These are phyloP conservation scores for Taeniopygia guttata DNA, from an alignment of 2,797 vertebrate genomes.

Conservation along the genomic window DNA sequence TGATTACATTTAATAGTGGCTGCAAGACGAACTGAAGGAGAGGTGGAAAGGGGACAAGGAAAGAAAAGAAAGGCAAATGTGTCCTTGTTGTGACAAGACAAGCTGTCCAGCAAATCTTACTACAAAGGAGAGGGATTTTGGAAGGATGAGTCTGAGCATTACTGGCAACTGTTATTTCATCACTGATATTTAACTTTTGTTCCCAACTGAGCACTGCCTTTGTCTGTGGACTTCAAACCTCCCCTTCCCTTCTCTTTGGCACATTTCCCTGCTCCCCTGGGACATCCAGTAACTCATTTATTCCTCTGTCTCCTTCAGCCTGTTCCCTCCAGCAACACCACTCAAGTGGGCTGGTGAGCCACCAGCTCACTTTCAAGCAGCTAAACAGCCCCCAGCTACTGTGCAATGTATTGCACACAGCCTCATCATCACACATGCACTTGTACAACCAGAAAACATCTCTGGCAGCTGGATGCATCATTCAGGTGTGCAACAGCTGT, in stretches of 20 bases:
- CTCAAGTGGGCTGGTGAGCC: not conserved
- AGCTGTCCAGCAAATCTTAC: not conserved
- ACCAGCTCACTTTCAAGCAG: not conserved
- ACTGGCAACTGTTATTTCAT: conserved; percentile 3
- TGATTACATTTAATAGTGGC: not conserved
- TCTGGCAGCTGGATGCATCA: not conserved
- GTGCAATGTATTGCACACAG: accelerated
- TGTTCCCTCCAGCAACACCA: not conserved
- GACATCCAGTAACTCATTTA: not conserved
- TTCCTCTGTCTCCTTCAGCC: not conserved
- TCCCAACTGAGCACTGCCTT: not conserved
- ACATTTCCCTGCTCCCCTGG: not conserved
- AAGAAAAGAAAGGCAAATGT: not conserved
- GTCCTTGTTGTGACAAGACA: not conserved
- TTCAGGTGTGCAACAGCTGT: not conserved
- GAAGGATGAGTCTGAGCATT: not conserved
- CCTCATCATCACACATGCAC: accelerated
- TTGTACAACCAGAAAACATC: not conserved
- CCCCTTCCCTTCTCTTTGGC: not conserved
- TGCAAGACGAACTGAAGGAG: conserved; percentile 21
- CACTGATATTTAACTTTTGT: conserved; percentile 9
- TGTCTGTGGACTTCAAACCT: not conserved
- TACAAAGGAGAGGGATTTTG: conserved; percentile 18
- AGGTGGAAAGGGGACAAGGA: not conserved
- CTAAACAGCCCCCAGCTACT: not conserved